A percentile compares a stretch with the other conserved stretches of the same genome.
These are phyloP conservation scores for Neotoxoptera formosana DNA, from an alignment of 1,140 invertebrate species.

Conservation along the genomic window DNA sequence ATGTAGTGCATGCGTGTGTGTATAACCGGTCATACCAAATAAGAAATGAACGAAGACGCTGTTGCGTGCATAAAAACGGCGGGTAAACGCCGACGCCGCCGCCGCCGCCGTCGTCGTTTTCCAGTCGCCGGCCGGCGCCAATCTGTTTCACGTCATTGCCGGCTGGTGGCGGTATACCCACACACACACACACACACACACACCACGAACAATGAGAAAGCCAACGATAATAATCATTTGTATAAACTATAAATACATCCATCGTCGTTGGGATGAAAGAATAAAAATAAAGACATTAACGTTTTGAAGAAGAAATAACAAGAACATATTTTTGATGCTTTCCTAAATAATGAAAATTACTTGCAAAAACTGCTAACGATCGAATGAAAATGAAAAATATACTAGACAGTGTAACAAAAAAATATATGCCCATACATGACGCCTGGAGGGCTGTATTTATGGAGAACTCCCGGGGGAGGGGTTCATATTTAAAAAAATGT, in stretches of 20 bases:
- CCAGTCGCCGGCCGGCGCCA: conserved; percentile 51
- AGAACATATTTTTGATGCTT: not conserved
- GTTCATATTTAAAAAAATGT: no score
- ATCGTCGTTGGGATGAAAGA: not conserved
- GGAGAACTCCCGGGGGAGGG: no score
- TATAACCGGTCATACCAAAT: conserved; percentile 45
- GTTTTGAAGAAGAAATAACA: not conserved
- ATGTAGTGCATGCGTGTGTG: not conserved
- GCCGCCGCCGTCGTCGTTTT: not conserved
- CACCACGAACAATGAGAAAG: conserved; percentile 33
- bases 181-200: not conserved
- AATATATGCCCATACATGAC: no score
- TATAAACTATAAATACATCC: conserved; percentile 10
- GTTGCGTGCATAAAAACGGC: conserved; percentile 53
- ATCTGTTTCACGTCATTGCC: conserved; percentile 52
- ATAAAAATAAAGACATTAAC: not conserved
- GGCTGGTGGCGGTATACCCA: conserved; percentile 13
- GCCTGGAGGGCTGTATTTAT: no score
- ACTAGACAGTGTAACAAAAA: no score
- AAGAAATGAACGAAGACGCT: not conserved
- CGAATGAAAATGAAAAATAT: not conserved
- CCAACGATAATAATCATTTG: conserved; percentile 54
- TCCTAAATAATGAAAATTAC: not conserved
- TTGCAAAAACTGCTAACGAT: not conserved
- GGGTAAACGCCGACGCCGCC: conserved; percentile 9